These are phyloP conservation scores for Agrotis segetum DNA, from an alignment of 2,888 invertebrate species.

Conservation along the genomic window DNA sequence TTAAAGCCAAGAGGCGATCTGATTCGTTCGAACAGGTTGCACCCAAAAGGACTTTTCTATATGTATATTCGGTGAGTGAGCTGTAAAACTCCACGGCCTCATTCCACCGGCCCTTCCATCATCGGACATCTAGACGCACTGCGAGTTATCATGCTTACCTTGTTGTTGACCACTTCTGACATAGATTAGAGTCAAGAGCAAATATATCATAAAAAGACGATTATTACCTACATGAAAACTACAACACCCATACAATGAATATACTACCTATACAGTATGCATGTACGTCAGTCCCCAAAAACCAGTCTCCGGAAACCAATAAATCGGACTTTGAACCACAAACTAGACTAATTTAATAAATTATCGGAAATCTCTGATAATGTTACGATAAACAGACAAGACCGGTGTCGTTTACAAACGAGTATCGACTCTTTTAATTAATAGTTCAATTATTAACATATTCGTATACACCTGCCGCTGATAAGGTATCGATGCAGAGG, in stretches of 20 bases:
- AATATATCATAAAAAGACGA: too few species aligned
- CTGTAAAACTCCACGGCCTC: too few species aligned
- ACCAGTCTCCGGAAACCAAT: constrained; percentile 32
- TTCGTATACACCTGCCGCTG: constrained; percentile 71
- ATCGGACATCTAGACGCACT: too few species aligned
- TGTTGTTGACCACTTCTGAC: too few species aligned
- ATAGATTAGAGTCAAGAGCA: too few species aligned
- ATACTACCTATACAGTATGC: background rate
- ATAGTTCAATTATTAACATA: constrained; percentile 72
- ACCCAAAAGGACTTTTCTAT: too few species aligned
- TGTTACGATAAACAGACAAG: constrained; percentile 44
- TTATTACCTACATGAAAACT: background rate
- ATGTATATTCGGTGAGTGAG: too few species aligned
- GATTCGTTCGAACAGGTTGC: too few species aligned
- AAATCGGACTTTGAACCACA: constrained; percentile 55
- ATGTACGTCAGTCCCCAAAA: background rate
- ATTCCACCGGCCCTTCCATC: too few species aligned
- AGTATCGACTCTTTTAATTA: constrained; percentile 71
- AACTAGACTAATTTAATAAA: constrained; percentile 46
- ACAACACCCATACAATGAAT: background rate
- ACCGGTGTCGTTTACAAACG: constrained; percentile 68
- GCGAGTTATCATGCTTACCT: too few species aligned
- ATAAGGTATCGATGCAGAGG: constrained; percentile 29
- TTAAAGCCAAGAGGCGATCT: too few species aligned
- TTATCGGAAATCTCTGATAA: constrained; percentile 54